These are phyloP conservation scores for Caranx ignobilis DNA, from an alignment of 2,113 vertebrate genomes.

Conservation along the genomic window DNA sequence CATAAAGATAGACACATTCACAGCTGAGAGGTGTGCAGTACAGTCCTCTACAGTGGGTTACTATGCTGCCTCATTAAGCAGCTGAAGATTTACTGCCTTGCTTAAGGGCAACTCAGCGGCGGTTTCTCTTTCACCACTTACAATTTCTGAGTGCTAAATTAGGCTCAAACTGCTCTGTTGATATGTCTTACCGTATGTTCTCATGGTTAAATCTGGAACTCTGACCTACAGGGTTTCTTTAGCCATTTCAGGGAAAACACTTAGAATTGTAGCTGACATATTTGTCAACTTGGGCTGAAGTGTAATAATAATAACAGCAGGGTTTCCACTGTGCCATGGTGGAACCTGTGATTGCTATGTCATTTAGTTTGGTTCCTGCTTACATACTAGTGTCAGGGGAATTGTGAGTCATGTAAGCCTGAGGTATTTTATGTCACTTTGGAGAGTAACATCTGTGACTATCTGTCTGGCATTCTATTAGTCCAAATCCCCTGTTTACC, in stretches of 20 bases:
- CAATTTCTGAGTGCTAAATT: not conserved
- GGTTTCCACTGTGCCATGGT: slow-evolving; percentile 23
- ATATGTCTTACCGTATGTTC: not conserved
- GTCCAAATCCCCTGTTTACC: slow-evolving; percentile 78
- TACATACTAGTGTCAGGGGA: slow-evolving; percentile 47
- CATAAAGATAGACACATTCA: not conserved
- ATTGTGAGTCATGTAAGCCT: slow-evolving; percentile 61
- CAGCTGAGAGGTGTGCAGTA: not conserved
- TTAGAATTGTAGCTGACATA: slow-evolving; percentile 26
- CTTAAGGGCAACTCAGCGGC: not conserved
- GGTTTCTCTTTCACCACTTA: not conserved
- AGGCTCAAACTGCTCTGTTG: not conserved
- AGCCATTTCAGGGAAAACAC: slow-evolving; percentile 7
- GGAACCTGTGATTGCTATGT: slow-evolving; percentile 56
- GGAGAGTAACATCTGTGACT: slow-evolving; percentile 75
- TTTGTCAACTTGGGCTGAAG: slow-evolving; percentile 43
- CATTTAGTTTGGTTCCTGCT: slow-evolving; percentile 55
- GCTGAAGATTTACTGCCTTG: not conserved
- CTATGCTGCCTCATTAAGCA: not conserved
- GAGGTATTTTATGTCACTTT: slow-evolving; percentile 67
- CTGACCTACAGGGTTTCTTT: not conserved
- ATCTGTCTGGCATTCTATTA: slow-evolving; percentile 84
- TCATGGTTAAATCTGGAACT: not conserved
- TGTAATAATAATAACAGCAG: slow-evolving; percentile 28
- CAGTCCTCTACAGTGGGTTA: not conserved